Percentiles rank a stretch among this genome's conserved stretches.
Conservation (phyloP, 2,797 vertebrate species). For the Mastacembelus armatus region DNA sequence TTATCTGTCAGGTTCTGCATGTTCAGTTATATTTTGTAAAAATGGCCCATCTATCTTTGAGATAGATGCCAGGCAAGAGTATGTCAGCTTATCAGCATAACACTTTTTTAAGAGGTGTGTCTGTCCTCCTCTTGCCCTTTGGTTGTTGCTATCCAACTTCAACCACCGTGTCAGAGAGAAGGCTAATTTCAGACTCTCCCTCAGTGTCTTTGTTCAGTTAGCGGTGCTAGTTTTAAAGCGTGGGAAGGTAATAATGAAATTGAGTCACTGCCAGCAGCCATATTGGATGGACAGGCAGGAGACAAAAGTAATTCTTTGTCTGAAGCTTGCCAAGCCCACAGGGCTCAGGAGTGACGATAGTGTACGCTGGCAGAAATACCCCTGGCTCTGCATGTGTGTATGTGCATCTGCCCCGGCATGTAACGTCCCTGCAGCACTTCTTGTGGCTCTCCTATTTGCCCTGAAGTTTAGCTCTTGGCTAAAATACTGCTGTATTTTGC, state of each 20-base stretch:
- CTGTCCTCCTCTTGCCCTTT: constrained; percentile 5
- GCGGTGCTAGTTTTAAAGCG: constrained; percentile 47
- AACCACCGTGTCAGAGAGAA: constrained; percentile 10
- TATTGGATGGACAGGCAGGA: constrained; percentile 66
- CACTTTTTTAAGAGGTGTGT: no score
- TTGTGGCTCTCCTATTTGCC: no score
- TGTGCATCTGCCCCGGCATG: constrained; percentile 1
- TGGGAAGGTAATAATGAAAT: constrained; percentile 79
- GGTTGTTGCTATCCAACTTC: constrained; percentile 22
- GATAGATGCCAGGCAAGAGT: no score
- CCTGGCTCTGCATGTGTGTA: constrained; percentile 6
- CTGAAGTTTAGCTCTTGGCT: no score
- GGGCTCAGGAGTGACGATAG: constrained; percentile 47
- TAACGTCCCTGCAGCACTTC: constrained; percentile 4
- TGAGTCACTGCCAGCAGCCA: constrained; percentile 66
- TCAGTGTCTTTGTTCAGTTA: constrained; percentile 50
- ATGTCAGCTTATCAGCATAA: no score
- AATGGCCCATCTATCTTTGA: no score
- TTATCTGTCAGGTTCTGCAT: no score
- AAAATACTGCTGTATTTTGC: no score
- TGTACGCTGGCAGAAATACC: constrained; percentile 59
- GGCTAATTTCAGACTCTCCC: constrained; percentile 44
- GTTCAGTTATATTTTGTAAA: no score
- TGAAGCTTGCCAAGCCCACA: constrained; percentile 30
- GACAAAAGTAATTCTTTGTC: constrained; percentile 67